These are phyloP conservation scores for Heliconius charithonia DNA, from an alignment of 2,888 invertebrate species.

Conservation along the genomic window DNA sequence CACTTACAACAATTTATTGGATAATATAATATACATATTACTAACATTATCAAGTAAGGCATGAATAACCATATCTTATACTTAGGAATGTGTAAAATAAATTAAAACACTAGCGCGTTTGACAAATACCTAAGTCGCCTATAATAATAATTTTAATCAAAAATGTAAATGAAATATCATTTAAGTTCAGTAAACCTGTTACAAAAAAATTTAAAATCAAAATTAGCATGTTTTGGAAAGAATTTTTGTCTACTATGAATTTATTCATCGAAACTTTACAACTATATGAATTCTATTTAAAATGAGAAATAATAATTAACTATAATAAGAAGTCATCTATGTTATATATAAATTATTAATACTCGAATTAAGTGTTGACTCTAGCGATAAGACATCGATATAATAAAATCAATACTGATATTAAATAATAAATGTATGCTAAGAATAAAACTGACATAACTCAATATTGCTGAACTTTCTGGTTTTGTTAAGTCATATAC, in stretches of 20 bases:
- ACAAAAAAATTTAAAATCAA: background rate
- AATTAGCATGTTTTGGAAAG: background rate
- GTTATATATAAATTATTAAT: background rate
- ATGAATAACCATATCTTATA: slow-evolving; percentile 1
- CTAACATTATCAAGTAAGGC: background rate
- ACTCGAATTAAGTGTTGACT: background rate
- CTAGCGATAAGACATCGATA: background rate
- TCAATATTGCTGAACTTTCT: background rate
- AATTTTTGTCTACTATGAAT: background rate
- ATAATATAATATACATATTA: background rate
- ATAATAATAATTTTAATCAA: background rate
- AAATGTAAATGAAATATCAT: background rate
- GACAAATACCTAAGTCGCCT: slow-evolving; percentile 6
- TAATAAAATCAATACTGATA: slow-evolving; percentile 4
- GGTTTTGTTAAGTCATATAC: background rate
- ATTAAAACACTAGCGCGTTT: slow-evolving; percentile 14
- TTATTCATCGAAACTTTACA: background rate
- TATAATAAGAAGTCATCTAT: background rate
- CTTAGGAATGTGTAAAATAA: slow-evolving; percentile 15
- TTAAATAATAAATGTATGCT: background rate
- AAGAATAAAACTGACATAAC: background rate
- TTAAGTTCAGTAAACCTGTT: background rate
- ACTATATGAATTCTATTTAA: background rate
- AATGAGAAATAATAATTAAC: background rate
- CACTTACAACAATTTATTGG: slow-evolving; percentile 29